Evolutionary conservation across 1,140 invertebrate species (phyloP), one percentile per base, ranked within the genome.

Genomic region (Drosophila pandora): DNA sequence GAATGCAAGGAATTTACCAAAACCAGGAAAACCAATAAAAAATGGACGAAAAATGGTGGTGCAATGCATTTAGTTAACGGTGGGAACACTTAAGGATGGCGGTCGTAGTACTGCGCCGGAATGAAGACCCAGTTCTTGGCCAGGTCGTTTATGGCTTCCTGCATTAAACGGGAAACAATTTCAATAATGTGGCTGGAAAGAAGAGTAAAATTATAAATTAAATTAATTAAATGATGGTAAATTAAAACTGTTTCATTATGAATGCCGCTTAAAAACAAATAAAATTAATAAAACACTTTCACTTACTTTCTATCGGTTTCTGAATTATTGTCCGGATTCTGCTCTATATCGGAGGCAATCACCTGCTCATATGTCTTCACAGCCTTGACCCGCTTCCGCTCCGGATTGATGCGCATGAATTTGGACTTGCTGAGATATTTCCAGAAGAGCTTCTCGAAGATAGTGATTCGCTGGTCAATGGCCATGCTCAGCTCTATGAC

Each of bases 361-460:
- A 75, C 59, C 55, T 82, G 69, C 34, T 73, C 65, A 34, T 81
- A 90, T 54, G 70, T 89, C 47, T 72, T 81, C 23, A n/a, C 59
- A 12, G 32, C 41, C 43, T 65, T 90, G 8, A 43, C 53, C 3
- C 64, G 68, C 9, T 65, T 56, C 3, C 76, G 60, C 22, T 83
- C 71, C 8, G 57, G 3, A 12, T 22, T 45, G 13, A 88, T 79
- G 34, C 90, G 85, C 90, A 91, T 90, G 34, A 88, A 88, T 45
- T 64, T 81, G 3, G 90, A 79, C 50, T 90, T 85, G 21, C 90
- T 81, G n/a, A 91, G 58, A 49, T 84, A 90, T 22, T 90, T 80
- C 90, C 90, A 91, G 53, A 84, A 91, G 12, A 91, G 82, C 67
- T 91, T 91, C 58, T 91, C 90, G 32, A 91, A 91, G 13, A 91